Conservation (phyloP, 2,113 vertebrate genomes). For the Muntiacus muntjak region DNA sequence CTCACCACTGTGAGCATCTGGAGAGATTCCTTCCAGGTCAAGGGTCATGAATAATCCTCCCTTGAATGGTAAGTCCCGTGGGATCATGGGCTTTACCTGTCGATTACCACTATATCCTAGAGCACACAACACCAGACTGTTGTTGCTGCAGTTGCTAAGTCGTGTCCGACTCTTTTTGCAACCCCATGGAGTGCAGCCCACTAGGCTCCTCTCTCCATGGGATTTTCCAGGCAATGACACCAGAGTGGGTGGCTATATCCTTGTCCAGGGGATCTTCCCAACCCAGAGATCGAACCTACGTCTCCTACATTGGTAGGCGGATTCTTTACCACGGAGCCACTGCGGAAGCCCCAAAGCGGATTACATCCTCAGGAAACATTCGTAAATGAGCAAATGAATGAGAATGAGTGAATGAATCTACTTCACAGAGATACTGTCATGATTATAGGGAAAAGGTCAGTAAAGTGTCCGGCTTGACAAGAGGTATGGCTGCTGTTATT, state of each 20-base stretch:
- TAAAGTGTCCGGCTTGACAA: neutral
- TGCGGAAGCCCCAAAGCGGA: neutral
- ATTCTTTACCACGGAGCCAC: neutral
- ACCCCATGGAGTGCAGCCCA: neutral
- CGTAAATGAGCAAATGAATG: neutral
- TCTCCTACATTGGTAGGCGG: accelerated
- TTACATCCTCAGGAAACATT: neutral
- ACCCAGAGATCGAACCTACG: neutral
- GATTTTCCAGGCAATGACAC: neutral
- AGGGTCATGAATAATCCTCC: neutral
- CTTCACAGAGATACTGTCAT: neutral
- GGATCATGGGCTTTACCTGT: neutral
- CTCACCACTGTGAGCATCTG: neutral
- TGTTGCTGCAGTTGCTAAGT: neutral
- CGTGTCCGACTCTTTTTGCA: accelerated
- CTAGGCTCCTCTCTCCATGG: neutral
- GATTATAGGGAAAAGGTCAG: neutral
- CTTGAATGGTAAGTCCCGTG: neutral
- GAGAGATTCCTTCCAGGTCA: neutral
- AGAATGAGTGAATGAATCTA: neutral
- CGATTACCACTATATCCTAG: accelerated
- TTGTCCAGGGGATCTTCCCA: neutral
- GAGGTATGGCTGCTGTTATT: accelerated
- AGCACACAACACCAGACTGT: neutral
- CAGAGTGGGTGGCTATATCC: neutral